Percentiles rank a stretch among this genome's conserved stretches.
These are phyloP conservation scores for Rhynchophorus ferrugineus DNA, from an alignment of 1,140 invertebrate genomes.

Conservation along the genomic window DNA sequence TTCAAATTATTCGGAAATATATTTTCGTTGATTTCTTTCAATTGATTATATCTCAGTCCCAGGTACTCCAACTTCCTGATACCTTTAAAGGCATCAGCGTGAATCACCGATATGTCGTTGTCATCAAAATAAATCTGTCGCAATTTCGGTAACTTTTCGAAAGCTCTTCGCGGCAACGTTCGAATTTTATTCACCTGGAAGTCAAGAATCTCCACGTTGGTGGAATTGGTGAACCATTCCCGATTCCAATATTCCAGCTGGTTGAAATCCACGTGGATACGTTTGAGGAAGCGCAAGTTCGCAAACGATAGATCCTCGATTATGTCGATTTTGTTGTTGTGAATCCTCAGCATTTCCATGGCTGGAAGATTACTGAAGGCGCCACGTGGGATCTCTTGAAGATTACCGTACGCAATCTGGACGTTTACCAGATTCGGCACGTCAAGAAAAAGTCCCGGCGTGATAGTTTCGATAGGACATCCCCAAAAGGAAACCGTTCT, in stretches of 20 bases:
- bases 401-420: constrained; percentile 13
- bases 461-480: constrained; percentile 4
- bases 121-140: constrained; percentile 15
- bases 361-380: constrained; percentile 6
- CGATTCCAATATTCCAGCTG: constrained; percentile 19
- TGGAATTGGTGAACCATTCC: constrained; percentile 23
- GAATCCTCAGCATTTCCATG: constrained; percentile 10
- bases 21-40: constrained; percentile 18
- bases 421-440: constrained; percentile 11
- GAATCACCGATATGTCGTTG: constrained; percentile 20
- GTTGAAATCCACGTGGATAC: constrained; percentile 10
- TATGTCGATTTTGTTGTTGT: constrained; percentile 17
- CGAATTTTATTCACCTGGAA: constrained; percentile 20
- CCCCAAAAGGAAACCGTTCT: constrained; percentile 12
- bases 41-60: constrained; percentile 17
- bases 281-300: constrained; percentile 13
- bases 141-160: constrained; percentile 11
- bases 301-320: constrained; percentile 20
- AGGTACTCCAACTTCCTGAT: constrained; percentile 17
- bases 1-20: constrained; percentile 23
- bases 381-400: constrained; percentile 15
- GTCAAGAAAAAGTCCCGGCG: constrained; percentile 17
- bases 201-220: constrained; percentile 18
- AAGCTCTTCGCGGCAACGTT: constrained; percentile 19
- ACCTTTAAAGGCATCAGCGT: constrained; percentile 20